Base-by-base conservation (phyloP, 1,140 invertebrate genomes). In the Drosophila quadrilineata region DNA sequence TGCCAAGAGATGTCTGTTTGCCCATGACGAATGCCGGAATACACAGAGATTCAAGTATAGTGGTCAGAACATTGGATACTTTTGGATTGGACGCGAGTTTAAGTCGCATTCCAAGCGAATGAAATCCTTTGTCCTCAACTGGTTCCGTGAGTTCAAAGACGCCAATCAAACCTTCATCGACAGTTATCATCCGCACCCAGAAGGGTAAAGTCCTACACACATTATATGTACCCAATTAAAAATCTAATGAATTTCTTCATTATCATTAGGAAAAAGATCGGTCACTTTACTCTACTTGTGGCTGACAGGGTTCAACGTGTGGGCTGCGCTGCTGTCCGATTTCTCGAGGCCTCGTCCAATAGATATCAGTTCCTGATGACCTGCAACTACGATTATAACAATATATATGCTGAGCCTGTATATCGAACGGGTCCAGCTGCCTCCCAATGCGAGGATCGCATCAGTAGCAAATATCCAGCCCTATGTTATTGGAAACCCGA, bases 41-140 rank as follows among this genome's bases (percentile, higher is more conserved):
- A 88, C 88, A 9, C 64, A 53, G 4, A 64, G 56, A 3, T 88
- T 53, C 45, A 38, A 36, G n/a, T 68, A 65, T 6, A 86, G 85
- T 33, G 88, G 88, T 1, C 88, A 89, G 38, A 89, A 89, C 50
- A 87, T 89, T 19, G 87, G 80, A 1, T 85, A 84, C 62, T 87
- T 85, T 41, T 88, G 82, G 82, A 88, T 86, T 41, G 80, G 70
- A 12, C 72, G 74, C 21, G 64, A 88, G 24, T 87, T 89, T 26
- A 87, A 82, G 41, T 88, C 87, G 21, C 87, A 88, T 28, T 87
- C 87, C 5, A 57, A 64, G 9, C 87, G 87, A 14, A 87, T 89
- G 65, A 87, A 87, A 38, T 71, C 79, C 5, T 87, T 88, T 38
- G 74, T 89, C 36, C 53, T 85, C 24, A 77, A 79, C 57, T 89